Base-by-base conservation (phyloP, 2,113 vertebrate species). In the Malurus melanocephalus region DNA sequence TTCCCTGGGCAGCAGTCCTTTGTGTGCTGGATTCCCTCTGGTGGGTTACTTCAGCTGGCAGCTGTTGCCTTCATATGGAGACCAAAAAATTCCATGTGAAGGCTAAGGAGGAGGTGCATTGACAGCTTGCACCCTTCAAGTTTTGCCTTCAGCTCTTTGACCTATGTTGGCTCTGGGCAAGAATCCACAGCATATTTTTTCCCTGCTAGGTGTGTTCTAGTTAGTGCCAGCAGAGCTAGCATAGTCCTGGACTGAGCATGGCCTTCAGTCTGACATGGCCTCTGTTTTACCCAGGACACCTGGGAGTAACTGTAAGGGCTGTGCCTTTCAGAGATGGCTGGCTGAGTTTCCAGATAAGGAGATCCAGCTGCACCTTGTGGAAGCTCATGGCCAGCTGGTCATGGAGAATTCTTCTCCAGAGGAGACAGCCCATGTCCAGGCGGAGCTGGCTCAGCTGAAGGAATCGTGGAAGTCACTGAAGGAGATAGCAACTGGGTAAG, bases 311-410 rank as follows among this genome's bases (percentile, higher is more conserved):
- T 88, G 21, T 93, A 84, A 92, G 74, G 80, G 48, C 89, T 95
- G 69, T 96, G 86, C 38, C 1, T 96, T 91, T 75, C 96, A 99
- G 99, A 97, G 80, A 93, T 96, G 97, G 40, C 94, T 98, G 59
- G 97, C 94, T 26, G 98, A 98, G 69, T 97, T 99, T 85, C 97
- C 98, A 5, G 98, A 98, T 95, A 99, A 98, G 94, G 98, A 99
- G 95, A 96, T 98, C 53, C 97, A 98, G 81, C 95, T 99, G 77
- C 95, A 98, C 51, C 96, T 98, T 86, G 92, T 97, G 10, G 97
- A 98, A 64, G 95, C 95, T 3, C 97, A 95, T 59, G 98, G 98
- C 76, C 96, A 95, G 61, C 57, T 85, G 27, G 98, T 99, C 79
- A 95, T 98, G 95, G 90, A 96, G 65, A 96, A 83, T 65, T 98